These are phyloP conservation scores for Poecilia latipinna DNA, from an alignment of 2,113 vertebrate species.

Conservation along the genomic window DNA sequence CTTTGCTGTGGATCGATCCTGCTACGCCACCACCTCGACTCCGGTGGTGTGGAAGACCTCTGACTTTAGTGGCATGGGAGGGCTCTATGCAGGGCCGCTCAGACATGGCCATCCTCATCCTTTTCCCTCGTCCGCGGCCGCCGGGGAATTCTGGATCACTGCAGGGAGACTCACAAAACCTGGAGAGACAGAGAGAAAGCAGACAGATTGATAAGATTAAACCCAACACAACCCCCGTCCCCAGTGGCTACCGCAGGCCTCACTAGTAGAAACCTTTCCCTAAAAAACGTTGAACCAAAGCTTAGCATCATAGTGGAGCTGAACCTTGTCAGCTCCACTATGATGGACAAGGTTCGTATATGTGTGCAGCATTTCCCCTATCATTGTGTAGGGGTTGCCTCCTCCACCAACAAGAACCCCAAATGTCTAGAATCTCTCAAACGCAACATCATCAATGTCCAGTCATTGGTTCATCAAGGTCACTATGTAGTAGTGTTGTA, in stretches of 20 bases:
- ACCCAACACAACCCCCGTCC: constrained; percentile 78
- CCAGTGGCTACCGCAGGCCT: constrained; percentile 88
- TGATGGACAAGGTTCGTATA: constrained; percentile 31
- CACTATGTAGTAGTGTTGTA: too few species aligned
- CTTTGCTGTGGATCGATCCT: constrained; percentile 84
- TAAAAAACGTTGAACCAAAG: constrained; percentile 98
- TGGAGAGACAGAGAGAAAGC: constrained; percentile 58
- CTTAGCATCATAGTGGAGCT: constrained; percentile 92
- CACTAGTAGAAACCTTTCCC: constrained; percentile 90
- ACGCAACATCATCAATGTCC: too few species aligned
- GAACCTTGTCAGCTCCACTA: constrained; percentile 87
- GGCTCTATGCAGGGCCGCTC: constrained; percentile 83
- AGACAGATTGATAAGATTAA: background rate
- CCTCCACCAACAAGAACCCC: too few species aligned
- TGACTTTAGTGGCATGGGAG: constrained; percentile 84
- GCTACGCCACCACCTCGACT: constrained; percentile 89
- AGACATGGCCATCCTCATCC: constrained; percentile 86
- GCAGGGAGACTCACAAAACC: constrained; percentile 97
- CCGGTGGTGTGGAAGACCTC: constrained; percentile 89
- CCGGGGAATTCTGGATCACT: constrained; percentile 94
- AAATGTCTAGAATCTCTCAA: too few species aligned
- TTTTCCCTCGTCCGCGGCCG: constrained; percentile 92
- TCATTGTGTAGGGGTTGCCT: too few species aligned
- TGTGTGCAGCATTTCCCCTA: too few species aligned
- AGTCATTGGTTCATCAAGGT: too few species aligned